Base-by-base conservation (phyloP, 1,140 invertebrate species). In the Neodiprion virginianus region DNA sequence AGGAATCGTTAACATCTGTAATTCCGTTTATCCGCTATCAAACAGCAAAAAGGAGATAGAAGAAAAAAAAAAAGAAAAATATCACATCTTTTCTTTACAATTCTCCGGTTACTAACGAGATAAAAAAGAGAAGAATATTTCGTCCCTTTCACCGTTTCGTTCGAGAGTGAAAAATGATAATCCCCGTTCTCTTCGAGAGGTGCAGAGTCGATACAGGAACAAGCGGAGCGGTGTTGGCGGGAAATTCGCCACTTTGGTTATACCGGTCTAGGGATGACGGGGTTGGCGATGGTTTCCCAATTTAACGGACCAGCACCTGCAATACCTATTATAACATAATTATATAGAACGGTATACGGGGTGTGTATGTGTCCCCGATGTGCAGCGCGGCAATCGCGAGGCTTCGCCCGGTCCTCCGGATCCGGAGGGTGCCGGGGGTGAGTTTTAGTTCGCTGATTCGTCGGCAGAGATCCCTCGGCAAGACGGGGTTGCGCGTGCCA, bases 301-400 rank as follows among this genome's bases (percentile, higher is more conserved):
- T 86, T 84, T 85, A 86, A 85, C 83, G 83, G 77, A 76, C 76
- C 82, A 77, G 77, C 81, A 84, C 82, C 84, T 84, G 85, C 83
- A 79, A 82, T 82, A 81, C 81, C 80, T 84, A 84, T 86, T 85
- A 85, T 83, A 85, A 83, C 81, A 85, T 82, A 83, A 85, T 86
- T 85, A 82, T 80, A 82, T 77, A 79, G 75, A 77, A 67, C 74
- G 69, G n/a, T 67, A 72, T 48, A 23, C 21, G 67, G 17, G 40
- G 21, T 69, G 67, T 47, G 23, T 69, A 47, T 69, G 67, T 11
- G 40, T 69, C 67, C 67, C 67, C 53, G 53, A 8, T 17, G 53
- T 61, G 53, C 53, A 61, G 11, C 53, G 4, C 53, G 5, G 53
- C 53, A 12, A 40, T 40, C 28, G 28, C 28, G 28, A 61, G 53